Evolutionary conservation across 2,113 vertebrate species (phyloP).

Genomic region (Cromileptes altivelis): DNA sequence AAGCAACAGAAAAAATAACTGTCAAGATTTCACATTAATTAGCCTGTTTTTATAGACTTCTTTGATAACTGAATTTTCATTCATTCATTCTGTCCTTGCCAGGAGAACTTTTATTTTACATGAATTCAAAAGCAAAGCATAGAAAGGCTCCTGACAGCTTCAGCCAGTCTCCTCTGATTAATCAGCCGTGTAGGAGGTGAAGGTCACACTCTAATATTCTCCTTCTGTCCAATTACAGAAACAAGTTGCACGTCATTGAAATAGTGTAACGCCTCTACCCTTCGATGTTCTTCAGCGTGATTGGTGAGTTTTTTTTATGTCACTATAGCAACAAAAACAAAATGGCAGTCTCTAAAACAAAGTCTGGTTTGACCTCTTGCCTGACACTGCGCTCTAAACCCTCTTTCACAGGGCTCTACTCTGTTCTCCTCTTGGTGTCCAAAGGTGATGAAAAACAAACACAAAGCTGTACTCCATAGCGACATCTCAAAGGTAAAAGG

Average conservation of each 20-base stretch:
- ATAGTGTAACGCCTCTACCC: constrained; percentile 71
- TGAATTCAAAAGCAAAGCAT: not conserved
- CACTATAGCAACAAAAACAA: not conserved
- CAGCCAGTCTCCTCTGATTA: not conserved
- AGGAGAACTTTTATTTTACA: not conserved
- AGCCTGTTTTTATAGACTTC: no score
- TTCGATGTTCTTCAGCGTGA: constrained; percentile 36
- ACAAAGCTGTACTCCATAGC: constrained; percentile 47
- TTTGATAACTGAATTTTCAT: not conserved
- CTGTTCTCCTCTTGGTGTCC: constrained; percentile 53
- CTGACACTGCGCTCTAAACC: not conserved
- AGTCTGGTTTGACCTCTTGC: not conserved
- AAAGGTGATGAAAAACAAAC: constrained; percentile 49
- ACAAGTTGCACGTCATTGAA: constrained; percentile 77
- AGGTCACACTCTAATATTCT: not conserved
- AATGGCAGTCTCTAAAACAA: no score
- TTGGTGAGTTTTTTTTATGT: constrained; percentile 69
- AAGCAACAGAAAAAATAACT: no score
- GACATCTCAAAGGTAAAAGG: constrained; percentile 34
- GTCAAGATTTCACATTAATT: no score
- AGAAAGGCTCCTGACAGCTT: not conserved
- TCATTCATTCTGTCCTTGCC: not conserved
- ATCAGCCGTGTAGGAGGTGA: not conserved
- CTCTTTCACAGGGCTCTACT: constrained; percentile 48
- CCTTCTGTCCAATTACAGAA: constrained; percentile 63